Evolutionary conservation across 2,888 invertebrate genomes (phyloP).

Genomic region (Tetragonula carbonaria): DNA sequence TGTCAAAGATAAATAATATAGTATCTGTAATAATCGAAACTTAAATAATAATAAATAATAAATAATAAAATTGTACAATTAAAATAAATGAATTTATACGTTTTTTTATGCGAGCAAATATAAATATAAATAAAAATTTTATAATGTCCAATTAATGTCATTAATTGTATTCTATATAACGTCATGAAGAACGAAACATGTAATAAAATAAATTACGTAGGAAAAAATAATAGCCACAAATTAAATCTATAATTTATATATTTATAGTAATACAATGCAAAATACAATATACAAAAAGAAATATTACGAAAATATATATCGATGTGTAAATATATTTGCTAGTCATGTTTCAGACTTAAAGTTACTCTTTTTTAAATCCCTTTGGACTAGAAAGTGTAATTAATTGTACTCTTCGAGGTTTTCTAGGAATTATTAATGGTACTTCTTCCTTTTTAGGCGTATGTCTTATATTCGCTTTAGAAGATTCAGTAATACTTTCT

Average conservation of each 20-base stretch:
- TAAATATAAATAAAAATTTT: background rate
- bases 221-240: background rate
- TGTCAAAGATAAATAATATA: conserved; percentile 51
- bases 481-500: conserved; percentile 74
- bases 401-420: conserved; percentile 89
- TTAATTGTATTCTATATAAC: background rate
- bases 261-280: conserved; percentile 16
- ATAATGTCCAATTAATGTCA: background rate
- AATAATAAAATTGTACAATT: background rate
- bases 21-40: conserved; percentile 33
- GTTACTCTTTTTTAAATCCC: conserved; percentile 85
- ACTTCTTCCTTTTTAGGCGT: conserved; percentile 71
- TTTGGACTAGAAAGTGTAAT: conserved; percentile 93
- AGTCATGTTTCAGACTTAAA: background rate
- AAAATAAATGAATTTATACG: background rate
- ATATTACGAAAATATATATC: conserved; percentile 34
- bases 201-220: background rate
- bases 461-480: conserved; percentile 69
- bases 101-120: background rate
- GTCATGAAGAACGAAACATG: background rate
- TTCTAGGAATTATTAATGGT: conserved; percentile 82
- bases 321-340: background rate
- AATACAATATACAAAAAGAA: conserved; percentile 28
- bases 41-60: background rate
- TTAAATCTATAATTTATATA: conserved; percentile 16